phyloP scores from a whole-genome alignment of 2,888 invertebrate species.

The Torymus auratus region DNA sequence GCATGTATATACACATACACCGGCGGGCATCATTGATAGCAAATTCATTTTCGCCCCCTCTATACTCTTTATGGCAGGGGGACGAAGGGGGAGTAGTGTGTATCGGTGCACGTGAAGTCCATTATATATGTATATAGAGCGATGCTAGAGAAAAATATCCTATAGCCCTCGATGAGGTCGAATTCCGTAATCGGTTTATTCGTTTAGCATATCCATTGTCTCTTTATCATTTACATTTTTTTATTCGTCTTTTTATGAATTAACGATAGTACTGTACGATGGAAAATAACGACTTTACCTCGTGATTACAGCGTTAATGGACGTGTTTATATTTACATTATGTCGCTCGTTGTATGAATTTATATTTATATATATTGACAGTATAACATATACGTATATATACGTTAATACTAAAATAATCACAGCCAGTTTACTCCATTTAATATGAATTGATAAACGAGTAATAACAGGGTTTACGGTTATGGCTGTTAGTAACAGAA shows the following conservation, averaged over 20 bases:
- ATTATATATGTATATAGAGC: not conserved
- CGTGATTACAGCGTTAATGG: conserved; percentile 15
- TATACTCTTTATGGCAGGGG: too few species aligned
- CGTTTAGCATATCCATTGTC: not conserved
- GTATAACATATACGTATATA: conserved; percentile 34
- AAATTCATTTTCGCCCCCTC: conserved; percentile 35
- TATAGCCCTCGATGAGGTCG: not conserved
- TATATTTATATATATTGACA: conserved; percentile 14
- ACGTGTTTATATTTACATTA: conserved; percentile 55
- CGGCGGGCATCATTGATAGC: conserved; percentile 20
- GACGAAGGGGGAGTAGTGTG: too few species aligned
- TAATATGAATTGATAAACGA: conserved; percentile 5
- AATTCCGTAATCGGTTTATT: not conserved
- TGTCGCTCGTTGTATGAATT: conserved; percentile 39
- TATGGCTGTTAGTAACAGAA: not conserved
- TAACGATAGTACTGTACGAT: not conserved
- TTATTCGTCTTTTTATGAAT: not conserved
- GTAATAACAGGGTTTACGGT: not conserved
- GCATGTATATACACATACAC: not conserved
- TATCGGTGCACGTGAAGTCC: not conserved
- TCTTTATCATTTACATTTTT: conserved; percentile 6
- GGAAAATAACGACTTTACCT: conserved; percentile 2
- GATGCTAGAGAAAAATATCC: not conserved
- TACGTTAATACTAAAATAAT: conserved; percentile 72
- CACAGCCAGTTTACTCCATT: conserved; percentile 73